Conservation (phyloP, 2,797 vertebrate species). For the Chrysocyon brachyurus region DNA sequence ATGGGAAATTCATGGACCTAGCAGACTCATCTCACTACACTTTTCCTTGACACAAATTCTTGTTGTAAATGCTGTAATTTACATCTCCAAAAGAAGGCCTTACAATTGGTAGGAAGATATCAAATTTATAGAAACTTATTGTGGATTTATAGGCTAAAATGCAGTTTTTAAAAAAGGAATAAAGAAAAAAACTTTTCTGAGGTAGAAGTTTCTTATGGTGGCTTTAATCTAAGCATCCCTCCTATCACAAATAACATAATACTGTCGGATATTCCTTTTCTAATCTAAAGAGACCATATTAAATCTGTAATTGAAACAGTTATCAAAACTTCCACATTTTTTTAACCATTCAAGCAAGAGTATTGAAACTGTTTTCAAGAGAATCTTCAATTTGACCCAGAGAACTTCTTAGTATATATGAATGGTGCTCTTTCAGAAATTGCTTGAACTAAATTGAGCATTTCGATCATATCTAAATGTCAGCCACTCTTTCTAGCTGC, state of each 20-base stretch:
- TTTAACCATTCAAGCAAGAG: conserved; percentile 21
- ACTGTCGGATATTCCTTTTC: neutral
- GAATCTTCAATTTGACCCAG: conserved; percentile 65
- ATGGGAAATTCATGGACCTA: neutral
- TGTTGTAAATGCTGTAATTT: conserved; percentile 39
- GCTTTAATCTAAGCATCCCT: conserved; percentile 3
- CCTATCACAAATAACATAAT: neutral
- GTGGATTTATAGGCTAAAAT: neutral
- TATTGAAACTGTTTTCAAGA: conserved; percentile 48
- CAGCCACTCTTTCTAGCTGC: conserved; percentile 61
- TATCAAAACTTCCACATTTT: conserved; percentile 55
- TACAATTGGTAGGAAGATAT: neutral
- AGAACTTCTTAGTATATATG: conserved; percentile 40
- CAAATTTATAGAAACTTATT: neutral
- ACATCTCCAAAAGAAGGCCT: neutral
- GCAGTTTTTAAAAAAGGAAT: neutral
- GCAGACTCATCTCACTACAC: neutral
- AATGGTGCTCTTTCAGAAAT: conserved; percentile 61
- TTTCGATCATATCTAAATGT: conserved; percentile 68
- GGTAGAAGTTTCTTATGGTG: neutral
- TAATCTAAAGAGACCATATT: conserved; percentile 31
- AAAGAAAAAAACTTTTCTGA: neutral
- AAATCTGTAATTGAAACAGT: conserved; percentile 40
- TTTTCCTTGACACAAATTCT: conserved; percentile 6
- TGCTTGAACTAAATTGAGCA: conserved; percentile 63